phyloP scores from a whole-genome alignment of 2,797 vertebrate species.

The Schizopygopsis malacanthus region DNA sequence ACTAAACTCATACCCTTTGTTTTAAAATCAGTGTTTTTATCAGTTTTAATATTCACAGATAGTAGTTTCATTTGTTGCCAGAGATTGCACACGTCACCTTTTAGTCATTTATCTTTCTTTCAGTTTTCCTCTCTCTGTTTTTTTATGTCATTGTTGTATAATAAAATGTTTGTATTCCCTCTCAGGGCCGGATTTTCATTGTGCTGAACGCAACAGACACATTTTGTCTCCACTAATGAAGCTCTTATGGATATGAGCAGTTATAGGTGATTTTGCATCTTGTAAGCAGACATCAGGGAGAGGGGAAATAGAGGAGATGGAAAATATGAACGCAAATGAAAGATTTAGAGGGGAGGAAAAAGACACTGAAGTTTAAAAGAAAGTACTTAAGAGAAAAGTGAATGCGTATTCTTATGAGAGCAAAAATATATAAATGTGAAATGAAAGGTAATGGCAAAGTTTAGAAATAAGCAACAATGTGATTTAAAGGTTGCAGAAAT shows the following conservation, averaged over 20 bases:
- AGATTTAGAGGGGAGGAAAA: constrained; percentile 27
- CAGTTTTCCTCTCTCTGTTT: constrained; percentile 11
- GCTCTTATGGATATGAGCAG: constrained; percentile 78
- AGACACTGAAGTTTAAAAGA: constrained; percentile 5
- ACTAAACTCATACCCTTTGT: neutral
- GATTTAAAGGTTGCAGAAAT: constrained; percentile 2
- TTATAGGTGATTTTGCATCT: constrained; percentile 80
- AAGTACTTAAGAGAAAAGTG: constrained; percentile 48
- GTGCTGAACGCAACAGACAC: constrained; percentile 44
- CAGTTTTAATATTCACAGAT: neutral
- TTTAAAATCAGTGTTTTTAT: neutral
- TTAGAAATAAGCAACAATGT: neutral
- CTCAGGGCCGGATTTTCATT: constrained; percentile 73
- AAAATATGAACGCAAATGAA: constrained; percentile 27
- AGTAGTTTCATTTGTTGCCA: neutral
- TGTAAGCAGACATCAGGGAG: constrained; percentile 77
- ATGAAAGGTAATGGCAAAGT: constrained; percentile 51
- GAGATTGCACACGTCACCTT: neutral
- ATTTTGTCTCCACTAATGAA: constrained; percentile 76
- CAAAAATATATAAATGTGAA: constrained; percentile 64
- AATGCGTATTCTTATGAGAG: constrained; percentile 19
- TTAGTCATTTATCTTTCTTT: constrained; percentile 1
- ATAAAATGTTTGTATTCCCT: constrained; percentile 58
- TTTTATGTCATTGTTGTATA: constrained; percentile 26
- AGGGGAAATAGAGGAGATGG: constrained; percentile 46